Percentiles rank a stretch among this genome's conserved stretches.
phyloP scores from a whole-genome alignment of 2,888 invertebrate species.

The Petrolisthes manimaculis region DNA sequence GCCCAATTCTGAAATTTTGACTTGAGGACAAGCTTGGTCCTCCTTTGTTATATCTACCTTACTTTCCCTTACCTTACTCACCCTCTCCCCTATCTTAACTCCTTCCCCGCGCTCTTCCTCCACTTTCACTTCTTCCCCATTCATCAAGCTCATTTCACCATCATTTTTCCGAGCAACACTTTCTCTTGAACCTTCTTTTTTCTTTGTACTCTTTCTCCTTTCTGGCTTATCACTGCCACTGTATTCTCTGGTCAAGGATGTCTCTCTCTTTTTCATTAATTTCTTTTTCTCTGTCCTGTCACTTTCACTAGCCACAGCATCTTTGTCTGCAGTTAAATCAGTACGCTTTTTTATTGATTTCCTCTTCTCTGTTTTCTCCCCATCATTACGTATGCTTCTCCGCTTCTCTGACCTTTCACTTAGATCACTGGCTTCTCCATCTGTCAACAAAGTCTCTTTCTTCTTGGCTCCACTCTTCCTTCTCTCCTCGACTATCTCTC shows the following conservation, averaged over 20 bases:
- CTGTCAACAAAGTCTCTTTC: conserved; percentile 33
- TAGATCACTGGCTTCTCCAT: conserved; percentile 52
- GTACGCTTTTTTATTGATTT: conserved; percentile 33
- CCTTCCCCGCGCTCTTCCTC: background rate
- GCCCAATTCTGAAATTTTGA: background rate
- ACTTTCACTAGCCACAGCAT: conserved; percentile 37
- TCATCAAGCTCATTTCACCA: conserved; percentile 43
- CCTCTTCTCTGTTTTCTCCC: conserved; percentile 42
- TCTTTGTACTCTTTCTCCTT: conserved; percentile 54
- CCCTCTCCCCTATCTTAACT: no score
- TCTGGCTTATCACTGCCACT: conserved; percentile 49
- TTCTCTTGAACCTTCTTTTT: conserved; percentile 47
- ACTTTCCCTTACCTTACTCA: no score
- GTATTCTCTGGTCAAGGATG: conserved; percentile 41
- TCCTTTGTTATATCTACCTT: background rate
- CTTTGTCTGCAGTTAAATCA: conserved; percentile 41
- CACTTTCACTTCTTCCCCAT: conserved; percentile 15
- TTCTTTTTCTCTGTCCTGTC: conserved; percentile 51
- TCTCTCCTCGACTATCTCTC: conserved; percentile 22
- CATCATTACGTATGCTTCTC: conserved; percentile 24
- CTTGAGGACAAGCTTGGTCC: background rate
- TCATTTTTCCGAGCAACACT: conserved; percentile 29
- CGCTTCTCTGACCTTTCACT: conserved; percentile 56
- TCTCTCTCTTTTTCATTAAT: conserved; percentile 57
- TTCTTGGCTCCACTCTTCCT: conserved; percentile 48